Evolutionary conservation across 2,797 vertebrate genomes (phyloP).

Genomic region (Pitangus sulphuratus): DNA sequence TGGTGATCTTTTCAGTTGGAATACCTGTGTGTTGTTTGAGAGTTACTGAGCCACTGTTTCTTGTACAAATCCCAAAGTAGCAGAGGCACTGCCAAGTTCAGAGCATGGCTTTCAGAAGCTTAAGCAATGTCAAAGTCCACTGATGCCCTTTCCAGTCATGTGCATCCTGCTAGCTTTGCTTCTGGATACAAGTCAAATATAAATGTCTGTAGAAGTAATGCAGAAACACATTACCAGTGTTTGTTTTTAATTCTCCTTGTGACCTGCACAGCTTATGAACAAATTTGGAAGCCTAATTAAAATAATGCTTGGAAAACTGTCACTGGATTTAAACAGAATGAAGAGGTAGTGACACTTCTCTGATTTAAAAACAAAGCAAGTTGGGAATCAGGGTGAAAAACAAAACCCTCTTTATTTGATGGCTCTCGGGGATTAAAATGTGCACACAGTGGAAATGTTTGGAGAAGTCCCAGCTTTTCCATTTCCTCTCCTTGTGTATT

Average conservation of each 20-base stretch:
- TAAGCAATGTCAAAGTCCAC: conserved; percentile 16
- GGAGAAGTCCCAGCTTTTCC: not conserved
- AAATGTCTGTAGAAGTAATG: not conserved
- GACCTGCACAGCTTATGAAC: not conserved
- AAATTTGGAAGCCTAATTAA: conserved; percentile 37
- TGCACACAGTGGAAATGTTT: not conserved
- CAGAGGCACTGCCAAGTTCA: not conserved
- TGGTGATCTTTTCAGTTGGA: not conserved
- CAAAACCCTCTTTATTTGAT: not conserved
- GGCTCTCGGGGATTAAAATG: not conserved
- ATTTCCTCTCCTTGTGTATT: not conserved
- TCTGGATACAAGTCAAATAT: conserved; percentile 23
- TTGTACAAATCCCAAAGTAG: not conserved
- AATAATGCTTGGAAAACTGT: not conserved
- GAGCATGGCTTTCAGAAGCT: conserved; percentile 16
- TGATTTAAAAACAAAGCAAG: not conserved
- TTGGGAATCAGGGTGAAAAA: not conserved
- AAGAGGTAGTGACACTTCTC: not conserved
- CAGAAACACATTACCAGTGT: conserved; percentile 16
- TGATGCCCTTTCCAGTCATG: conserved; percentile 31
- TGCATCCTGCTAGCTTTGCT: not conserved
- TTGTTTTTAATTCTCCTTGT: conserved; percentile 36
- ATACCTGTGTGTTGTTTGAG: not conserved
- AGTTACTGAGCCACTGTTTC: not conserved
- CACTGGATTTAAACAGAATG: not conserved